Conservation (phyloP, 2,888 invertebrate genomes). For the Pilophorus perplexus region DNA sequence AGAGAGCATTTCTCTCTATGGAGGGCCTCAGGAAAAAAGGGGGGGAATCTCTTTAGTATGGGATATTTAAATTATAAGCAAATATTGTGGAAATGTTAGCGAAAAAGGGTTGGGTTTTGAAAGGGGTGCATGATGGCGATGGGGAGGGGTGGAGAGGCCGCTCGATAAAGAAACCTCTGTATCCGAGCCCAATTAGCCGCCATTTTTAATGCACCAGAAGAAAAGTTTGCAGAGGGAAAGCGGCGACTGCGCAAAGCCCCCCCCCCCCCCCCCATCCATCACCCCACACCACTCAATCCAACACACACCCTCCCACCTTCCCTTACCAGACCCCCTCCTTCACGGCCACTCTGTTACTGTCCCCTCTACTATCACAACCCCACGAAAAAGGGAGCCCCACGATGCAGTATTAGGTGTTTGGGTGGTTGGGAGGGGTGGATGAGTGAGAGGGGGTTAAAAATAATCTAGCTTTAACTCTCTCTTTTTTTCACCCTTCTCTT, state of each 20-base stretch:
- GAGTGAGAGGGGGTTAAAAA: conserved; percentile 20
- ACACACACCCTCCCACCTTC: not conserved
- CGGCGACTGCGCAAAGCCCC: conserved; percentile 37
- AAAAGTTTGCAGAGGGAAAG: conserved; percentile 46
- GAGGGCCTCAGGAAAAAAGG: not conserved
- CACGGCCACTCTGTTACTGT: conserved; percentile 8
- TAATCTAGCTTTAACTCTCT: conserved; percentile 32
- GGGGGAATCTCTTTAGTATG: conserved; percentile 31
- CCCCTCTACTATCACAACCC: too few relatives aligned
- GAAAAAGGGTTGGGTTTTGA: conserved; percentile 6
- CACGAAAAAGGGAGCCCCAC: too few relatives aligned
- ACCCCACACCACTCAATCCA: not conserved
- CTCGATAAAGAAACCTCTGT: conserved; percentile 46
- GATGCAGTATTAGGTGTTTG: conserved; percentile 34
- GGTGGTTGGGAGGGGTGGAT: conserved; percentile 8
- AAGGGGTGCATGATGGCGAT: conserved; percentile 14
- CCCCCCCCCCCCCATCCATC: conserved; percentile 14
- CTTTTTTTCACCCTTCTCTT: conserved; percentile 1
- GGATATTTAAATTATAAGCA: conserved; percentile 39
- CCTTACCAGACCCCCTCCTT: conserved; percentile 9
- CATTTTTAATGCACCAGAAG: conserved; percentile 48
- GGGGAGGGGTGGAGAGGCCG: conserved; percentile 32
- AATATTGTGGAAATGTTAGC: conserved; percentile 40
- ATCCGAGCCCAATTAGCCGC: conserved; percentile 46
- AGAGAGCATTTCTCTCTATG: conserved; percentile 15